These are phyloP conservation scores for Tiliacea aurago DNA, from an alignment of 2,888 invertebrate species.

Conservation along the genomic window DNA sequence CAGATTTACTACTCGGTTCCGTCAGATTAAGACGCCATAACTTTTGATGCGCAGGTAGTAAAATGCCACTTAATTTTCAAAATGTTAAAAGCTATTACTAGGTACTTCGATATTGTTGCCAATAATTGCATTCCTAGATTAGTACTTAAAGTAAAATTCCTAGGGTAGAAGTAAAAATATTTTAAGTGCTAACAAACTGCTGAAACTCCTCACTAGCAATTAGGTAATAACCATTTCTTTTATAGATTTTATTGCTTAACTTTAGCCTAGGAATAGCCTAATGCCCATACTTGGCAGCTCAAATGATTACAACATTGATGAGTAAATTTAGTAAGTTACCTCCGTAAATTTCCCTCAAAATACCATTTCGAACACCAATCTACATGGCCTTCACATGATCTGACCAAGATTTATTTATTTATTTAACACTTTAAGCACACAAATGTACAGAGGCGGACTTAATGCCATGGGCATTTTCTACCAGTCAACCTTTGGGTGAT, in stretches of 20 bases:
- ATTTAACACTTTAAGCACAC: no score
- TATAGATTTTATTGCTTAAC: neutral
- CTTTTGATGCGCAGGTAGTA: neutral
- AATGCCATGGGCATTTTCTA: no score
- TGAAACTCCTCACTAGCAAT: neutral
- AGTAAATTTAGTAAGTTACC: no score
- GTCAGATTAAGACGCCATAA: neutral
- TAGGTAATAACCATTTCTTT: neutral
- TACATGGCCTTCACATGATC: no score
- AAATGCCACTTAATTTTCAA: conserved; percentile 9
- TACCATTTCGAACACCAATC: no score
- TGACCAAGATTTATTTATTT: no score
- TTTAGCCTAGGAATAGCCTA: neutral
- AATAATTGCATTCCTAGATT: conserved; percentile 13
- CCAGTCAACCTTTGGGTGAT: no score
- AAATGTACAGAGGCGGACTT: no score
- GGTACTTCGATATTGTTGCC: neutral
- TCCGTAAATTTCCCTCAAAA: no score
- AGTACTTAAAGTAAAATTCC: no score
- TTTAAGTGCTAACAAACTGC: neutral
- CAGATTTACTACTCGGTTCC: no score
- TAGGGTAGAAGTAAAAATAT: neutral
- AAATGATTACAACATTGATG: neutral
- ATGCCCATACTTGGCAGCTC: neutral
- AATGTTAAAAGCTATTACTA: neutral